Evolutionary conservation across 2,113 vertebrate genomes (phyloP), one percentile per base, ranked within the genome.

Genomic region (Crotalus horridus): DNA sequence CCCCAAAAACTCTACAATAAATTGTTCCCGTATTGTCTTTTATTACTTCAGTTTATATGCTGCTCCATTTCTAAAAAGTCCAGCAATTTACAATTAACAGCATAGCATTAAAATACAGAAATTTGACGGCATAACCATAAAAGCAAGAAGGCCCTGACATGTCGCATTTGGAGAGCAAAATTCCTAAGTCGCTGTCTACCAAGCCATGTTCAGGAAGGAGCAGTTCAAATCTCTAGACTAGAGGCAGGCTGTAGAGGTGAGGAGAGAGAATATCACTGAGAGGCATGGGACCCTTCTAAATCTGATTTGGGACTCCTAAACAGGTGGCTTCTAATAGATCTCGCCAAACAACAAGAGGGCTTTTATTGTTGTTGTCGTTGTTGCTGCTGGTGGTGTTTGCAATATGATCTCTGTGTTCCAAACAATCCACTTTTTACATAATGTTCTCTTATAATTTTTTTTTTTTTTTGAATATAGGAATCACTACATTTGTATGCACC

Each of bases 401-500:
- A 51, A 88, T 3, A 29, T 2, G 29, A 23, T 59, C 56, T 1
- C 13, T 8, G 81, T 20, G 86, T 0, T 0, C 7, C 17, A 92
- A 55, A 69, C 48, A 26, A 53, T 51, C 24, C 53, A 53, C 86
- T 90, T 69, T 54, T 54, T 17, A 7, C 55, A 43, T 61, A 89
- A 21, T 93, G 20, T 95, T 93, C 93, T 88, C 85, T 23, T 87
- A 81, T 74, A n/a, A 21, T 51, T 51, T 51, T 51, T 8, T 51
- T 51, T 51, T 95, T 88, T 90, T 85, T 21, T 43, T 69, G 15
- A 23, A 33, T 87, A 61, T 88, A 92, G 64, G 58, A 95, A 46
- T 24, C 95, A 0, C 58, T 90, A 94, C 93, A 33, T 94, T 93
- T 96, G 86, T 93, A 29, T 92, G 29, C 39, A 46, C 21, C 21